Percentiles rank a stretch among this genome's conserved stretches.
phyloP scores from a whole-genome alignment of 2,888 invertebrate species.

The Yponomeuta malinellus region DNA sequence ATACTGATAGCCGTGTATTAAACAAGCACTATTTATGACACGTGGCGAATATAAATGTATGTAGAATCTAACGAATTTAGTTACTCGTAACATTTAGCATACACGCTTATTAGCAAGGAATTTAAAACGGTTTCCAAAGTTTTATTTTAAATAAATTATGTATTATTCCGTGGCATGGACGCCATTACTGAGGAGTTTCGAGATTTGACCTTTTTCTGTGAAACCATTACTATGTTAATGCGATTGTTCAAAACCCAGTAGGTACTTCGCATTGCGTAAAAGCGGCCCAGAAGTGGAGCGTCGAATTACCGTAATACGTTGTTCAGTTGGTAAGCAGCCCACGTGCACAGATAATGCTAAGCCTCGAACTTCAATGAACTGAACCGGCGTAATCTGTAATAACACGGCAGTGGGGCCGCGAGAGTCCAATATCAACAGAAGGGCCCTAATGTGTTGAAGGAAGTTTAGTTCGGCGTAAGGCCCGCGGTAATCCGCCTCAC shows the following conservation, averaged over 20 bases:
- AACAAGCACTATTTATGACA: conserved; percentile 9
- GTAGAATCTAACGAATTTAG: background rate
- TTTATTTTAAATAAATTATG: too few relatives aligned
- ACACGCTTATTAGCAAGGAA: too few relatives aligned
- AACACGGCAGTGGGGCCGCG: background rate
- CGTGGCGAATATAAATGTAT: conserved; percentile 1
- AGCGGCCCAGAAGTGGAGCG: background rate
- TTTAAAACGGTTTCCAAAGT: too few relatives aligned
- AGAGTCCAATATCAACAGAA: conserved; percentile 31
- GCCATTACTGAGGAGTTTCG: too few relatives aligned
- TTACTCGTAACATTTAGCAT: too few relatives aligned
- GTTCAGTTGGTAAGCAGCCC: conserved; percentile 2
- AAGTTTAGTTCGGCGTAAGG: conserved; percentile 31
- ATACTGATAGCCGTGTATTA: conserved; percentile 38
- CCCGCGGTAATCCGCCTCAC: conserved; percentile 13
- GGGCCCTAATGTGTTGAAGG: conserved; percentile 33
- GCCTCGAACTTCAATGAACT: background rate
- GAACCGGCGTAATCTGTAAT: conserved; percentile 2
- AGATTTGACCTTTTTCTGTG: too few relatives aligned
- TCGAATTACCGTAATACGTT: background rate
- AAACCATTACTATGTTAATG: too few relatives aligned
- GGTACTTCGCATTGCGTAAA: too few relatives aligned
- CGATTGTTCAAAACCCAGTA: too few relatives aligned
- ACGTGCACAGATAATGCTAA: background rate
- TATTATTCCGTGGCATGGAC: too few relatives aligned